These are phyloP conservation scores for Entelurus aequoreus DNA, from an alignment of 2,113 vertebrate species.

Conservation along the genomic window DNA sequence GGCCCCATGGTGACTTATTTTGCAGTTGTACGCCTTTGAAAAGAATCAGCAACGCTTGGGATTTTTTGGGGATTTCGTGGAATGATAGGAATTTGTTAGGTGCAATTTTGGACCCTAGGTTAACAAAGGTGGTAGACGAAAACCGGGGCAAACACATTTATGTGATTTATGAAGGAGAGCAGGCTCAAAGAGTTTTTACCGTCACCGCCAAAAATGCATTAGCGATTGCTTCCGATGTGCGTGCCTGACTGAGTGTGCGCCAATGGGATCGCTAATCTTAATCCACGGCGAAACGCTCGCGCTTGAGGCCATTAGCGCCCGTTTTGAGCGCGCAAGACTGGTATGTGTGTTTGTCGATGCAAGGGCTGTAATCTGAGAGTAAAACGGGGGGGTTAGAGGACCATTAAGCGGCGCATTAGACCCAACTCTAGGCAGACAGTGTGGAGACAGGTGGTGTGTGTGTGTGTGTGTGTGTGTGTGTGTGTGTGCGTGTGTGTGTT, in stretches of 20 bases:
- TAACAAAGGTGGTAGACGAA: too few species aligned
- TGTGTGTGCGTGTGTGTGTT: neutral
- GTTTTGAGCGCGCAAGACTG: slow-evolving; percentile 7
- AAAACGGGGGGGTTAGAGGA: slow-evolving; percentile 36
- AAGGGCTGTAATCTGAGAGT: slow-evolving; percentile 59
- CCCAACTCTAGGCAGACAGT: slow-evolving; percentile 29
- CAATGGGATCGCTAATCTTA: slow-evolving; percentile 47
- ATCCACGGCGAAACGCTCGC: slow-evolving; percentile 50
- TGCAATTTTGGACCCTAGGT: too few species aligned
- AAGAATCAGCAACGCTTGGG: too few species aligned
- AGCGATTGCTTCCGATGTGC: slow-evolving; percentile 42
- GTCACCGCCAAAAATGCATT: slow-evolving; percentile 48
- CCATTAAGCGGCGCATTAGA: slow-evolving; percentile 66
- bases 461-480: neutral
- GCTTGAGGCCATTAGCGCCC: slow-evolving; percentile 30
- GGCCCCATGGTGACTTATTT: too few species aligned
- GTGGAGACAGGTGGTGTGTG: slow-evolving; percentile 13
- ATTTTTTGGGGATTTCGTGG: too few species aligned
- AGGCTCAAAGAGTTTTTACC: too few species aligned
- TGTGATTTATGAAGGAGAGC: slow-evolving; percentile 1
- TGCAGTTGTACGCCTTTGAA: too few species aligned
- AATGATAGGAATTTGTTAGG: too few species aligned
- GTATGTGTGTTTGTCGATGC: slow-evolving; percentile 8
- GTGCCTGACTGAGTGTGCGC: slow-evolving; percentile 7
- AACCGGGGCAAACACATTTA: too few species aligned